Base-by-base conservation (phyloP, 2,888 invertebrate genomes). In the Brassicogethes aeneus region DNA sequence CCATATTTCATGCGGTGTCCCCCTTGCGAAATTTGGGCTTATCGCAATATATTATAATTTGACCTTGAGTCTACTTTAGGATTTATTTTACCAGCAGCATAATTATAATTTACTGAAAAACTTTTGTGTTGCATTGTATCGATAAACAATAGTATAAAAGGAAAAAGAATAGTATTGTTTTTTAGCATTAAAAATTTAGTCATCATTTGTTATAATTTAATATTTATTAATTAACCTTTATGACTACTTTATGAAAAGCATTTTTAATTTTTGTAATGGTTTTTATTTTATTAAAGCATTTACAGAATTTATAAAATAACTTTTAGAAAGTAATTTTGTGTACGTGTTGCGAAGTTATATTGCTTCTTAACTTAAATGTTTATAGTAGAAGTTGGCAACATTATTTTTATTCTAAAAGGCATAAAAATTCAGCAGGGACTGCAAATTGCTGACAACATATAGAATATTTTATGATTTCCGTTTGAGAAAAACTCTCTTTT, bases 1-100 rank as follows among this genome's bases (percentile, higher is more conserved):
- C 50, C 43, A 54, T 57, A 57, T 50, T 55, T 57, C 53, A 54
- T 49, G 29, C 32, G 39, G 41, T 45, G 17, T 16, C 36, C 23
- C 23, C 23, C n/a, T n/a, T 7, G 10, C 23, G 23, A 23, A 7
- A 23, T 23, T 23, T 7, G 5, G 10, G 23, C 50, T 53, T 52
- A 51, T 53, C 51, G 48, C 39, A 47, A 51, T 56, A 54, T 53
- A 56, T 52, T 53, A 53, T 51, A 50, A 52, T 53, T 50, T 50
- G 52, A 48, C 51, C 48, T 48, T 46, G 44, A 42, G 43, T 42
- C 37, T 41, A 34, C 29, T 15, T 15, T 16, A 13, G 16, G 41
- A 17, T 15, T 37, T 23, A 23, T 23, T 23, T 23, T 23, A 23
- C 10, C 10, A 23, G 5, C 10, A 10, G 5, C 10, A 7, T 23